Conservation (phyloP, 2,113 vertebrate genomes). For the Notarius lentiginosus region DNA sequence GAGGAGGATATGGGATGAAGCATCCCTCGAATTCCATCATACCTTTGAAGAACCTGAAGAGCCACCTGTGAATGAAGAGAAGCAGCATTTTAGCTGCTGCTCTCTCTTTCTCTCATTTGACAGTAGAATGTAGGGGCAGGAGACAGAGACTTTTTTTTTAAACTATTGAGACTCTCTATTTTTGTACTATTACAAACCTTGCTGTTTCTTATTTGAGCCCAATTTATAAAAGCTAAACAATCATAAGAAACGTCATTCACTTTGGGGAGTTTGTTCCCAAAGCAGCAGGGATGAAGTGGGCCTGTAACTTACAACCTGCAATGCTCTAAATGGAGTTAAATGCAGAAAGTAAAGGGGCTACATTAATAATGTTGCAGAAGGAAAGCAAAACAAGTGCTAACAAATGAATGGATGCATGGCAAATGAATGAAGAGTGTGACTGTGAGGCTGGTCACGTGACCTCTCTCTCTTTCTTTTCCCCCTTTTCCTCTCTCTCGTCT, state of each 20-base stretch:
- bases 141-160: constrained; percentile 70
- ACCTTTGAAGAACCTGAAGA: constrained; percentile 55
- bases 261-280: constrained; percentile 3
- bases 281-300: neutral
- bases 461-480: constrained; percentile 34
- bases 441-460: constrained; percentile 67
- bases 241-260: constrained; percentile 39
- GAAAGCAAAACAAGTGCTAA: constrained; percentile 30
- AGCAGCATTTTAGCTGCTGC: constrained; percentile 16
- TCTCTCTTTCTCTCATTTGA: constrained; percentile 84
- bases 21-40: neutral
- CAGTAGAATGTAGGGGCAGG: constrained; percentile 99
- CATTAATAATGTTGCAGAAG: constrained; percentile 28
- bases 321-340: neutral
- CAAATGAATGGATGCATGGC: constrained; percentile 45
- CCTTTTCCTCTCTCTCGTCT: constrained; percentile 55
- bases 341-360: constrained; percentile 40
- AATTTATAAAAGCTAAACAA: constrained; percentile 46
- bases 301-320: neutral
- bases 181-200: constrained; percentile 60
- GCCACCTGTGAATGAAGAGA: constrained; percentile 55
- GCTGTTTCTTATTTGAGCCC: constrained; percentile 72
- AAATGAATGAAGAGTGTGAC: constrained; percentile 52
- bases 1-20: constrained; percentile 30
- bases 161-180: constrained; percentile 64